Percentiles rank a stretch among this genome's conserved stretches.
Evolutionary conservation across 2,797 vertebrate genomes (phyloP).

Genomic region (Chaetophractus vellerosus): DNA sequence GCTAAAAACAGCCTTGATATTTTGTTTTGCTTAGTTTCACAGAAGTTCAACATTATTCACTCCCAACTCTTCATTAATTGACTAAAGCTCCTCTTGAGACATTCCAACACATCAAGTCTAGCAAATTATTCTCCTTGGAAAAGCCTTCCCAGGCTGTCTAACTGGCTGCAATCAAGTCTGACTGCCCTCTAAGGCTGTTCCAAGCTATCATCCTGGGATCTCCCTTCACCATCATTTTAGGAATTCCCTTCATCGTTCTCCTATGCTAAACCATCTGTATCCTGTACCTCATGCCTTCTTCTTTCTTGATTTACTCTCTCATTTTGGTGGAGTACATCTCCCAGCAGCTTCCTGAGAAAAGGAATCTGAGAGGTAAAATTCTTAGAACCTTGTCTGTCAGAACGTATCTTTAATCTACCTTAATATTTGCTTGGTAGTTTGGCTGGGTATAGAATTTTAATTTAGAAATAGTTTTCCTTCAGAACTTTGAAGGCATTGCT

Average conservation of each 20-base stretch:
- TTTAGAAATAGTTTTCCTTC: constrained; percentile 46
- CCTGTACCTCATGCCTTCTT: not conserved
- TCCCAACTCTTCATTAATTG: not conserved
- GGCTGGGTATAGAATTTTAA: constrained; percentile 55
- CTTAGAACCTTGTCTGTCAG: not conserved
- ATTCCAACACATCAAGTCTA: not conserved
- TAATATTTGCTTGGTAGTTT: constrained; percentile 7
- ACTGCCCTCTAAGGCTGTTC: not conserved
- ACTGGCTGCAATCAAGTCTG: not conserved
- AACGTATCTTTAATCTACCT: not conserved
- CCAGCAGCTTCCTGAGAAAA: not conserved
- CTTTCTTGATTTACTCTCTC: not conserved
- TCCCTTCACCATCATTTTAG: not conserved
- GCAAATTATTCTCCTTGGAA: not conserved
- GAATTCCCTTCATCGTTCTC: not conserved
- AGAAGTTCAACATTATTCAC: not conserved
- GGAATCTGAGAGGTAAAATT: not conserved
- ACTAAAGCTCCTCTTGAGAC: constrained; percentile 23
- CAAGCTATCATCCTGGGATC: not conserved
- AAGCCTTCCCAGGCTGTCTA: not conserved
- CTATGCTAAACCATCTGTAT: not conserved
- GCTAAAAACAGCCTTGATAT: constrained; percentile 6
- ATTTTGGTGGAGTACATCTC: not conserved
- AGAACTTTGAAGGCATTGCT: constrained; percentile 15
- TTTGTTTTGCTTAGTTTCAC: constrained; percentile 61